phyloP scores from a whole-genome alignment of 2,113 vertebrate genomes.

The Macquaria ambigua region DNA sequence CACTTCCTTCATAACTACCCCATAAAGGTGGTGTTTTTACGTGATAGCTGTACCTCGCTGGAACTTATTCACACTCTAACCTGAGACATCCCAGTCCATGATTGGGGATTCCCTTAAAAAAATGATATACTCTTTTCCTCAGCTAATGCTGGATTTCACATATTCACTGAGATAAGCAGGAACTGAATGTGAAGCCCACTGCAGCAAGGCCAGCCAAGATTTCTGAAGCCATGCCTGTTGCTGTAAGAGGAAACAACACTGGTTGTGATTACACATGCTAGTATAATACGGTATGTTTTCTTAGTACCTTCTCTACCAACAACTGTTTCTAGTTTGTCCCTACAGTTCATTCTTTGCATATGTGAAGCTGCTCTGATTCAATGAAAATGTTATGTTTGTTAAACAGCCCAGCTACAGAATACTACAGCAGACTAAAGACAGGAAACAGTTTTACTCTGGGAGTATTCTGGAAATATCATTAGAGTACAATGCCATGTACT shows the following conservation, averaged over 20 bases:
- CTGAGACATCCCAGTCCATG: background rate
- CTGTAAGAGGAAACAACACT: conserved; percentile 13
- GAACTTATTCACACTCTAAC: background rate
- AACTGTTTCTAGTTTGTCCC: conserved; percentile 43
- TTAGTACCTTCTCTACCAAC: background rate
- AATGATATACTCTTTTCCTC: background rate
- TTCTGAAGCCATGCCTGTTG: conserved; percentile 10
- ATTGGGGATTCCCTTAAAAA: background rate
- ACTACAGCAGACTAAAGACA: background rate
- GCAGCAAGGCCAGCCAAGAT: background rate
- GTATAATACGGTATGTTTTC: conserved; percentile 10
- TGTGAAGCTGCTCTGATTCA: conserved; percentile 24
- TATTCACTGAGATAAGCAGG: background rate
- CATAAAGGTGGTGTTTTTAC: background rate
- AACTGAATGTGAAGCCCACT: background rate
- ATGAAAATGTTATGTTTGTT: conserved; percentile 48
- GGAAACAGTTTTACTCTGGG: conserved; percentile 16
- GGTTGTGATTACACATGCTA: conserved; percentile 22
- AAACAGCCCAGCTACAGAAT: background rate
- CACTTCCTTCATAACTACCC: background rate
- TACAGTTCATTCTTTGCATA: conserved; percentile 28
- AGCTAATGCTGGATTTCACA: background rate
- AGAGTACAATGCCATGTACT: conserved; percentile 4
- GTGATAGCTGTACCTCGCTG: background rate
- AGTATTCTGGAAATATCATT: conserved; percentile 44